Percentiles rank a stretch among this genome's conserved stretches.
Evolutionary conservation across 2,797 vertebrate species (phyloP).

Genomic region (Chromis chromis): DNA sequence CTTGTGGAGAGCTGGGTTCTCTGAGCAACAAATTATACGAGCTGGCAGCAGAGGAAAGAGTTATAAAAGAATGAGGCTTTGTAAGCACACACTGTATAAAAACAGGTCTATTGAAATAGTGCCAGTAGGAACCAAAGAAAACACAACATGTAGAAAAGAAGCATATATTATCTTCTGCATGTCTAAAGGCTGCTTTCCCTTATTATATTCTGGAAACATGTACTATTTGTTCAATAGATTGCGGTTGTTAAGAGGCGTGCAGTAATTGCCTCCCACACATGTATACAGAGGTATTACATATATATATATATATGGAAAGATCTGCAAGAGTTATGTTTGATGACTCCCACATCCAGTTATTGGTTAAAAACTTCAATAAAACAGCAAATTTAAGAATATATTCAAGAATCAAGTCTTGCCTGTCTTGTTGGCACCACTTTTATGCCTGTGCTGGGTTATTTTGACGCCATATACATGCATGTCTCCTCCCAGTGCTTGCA

Average conservation of each 20-base stretch:
- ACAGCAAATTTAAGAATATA: too few relatives aligned
- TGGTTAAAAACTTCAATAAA: too few relatives aligned
- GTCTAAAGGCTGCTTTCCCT: neutral
- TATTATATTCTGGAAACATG: neutral
- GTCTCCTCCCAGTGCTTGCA: too few relatives aligned
- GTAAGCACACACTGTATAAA: neutral
- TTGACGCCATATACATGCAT: too few relatives aligned
- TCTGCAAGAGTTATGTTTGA: too few relatives aligned
- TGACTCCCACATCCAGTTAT: too few relatives aligned
- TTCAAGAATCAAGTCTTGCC: too few relatives aligned
- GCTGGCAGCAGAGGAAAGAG: neutral
- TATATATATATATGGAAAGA: neutral
- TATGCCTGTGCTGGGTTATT: too few relatives aligned
- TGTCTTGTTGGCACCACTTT: too few relatives aligned
- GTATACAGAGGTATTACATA: neutral
- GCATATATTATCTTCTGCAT: neutral
- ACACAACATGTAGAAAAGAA: neutral
- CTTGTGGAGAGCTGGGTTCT: neutral
- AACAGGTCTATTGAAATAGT: neutral
- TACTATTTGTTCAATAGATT: conserved; percentile 1
- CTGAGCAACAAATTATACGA: neutral
- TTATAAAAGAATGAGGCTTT: neutral
- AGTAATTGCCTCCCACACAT: neutral
- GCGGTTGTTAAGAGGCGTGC: neutral
- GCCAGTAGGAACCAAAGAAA: neutral